A percentile compares a stretch with the other conserved stretches of the same genome.
phyloP scores from a whole-genome alignment of 2,888 invertebrate species.

The Schizaphis graminum region DNA sequence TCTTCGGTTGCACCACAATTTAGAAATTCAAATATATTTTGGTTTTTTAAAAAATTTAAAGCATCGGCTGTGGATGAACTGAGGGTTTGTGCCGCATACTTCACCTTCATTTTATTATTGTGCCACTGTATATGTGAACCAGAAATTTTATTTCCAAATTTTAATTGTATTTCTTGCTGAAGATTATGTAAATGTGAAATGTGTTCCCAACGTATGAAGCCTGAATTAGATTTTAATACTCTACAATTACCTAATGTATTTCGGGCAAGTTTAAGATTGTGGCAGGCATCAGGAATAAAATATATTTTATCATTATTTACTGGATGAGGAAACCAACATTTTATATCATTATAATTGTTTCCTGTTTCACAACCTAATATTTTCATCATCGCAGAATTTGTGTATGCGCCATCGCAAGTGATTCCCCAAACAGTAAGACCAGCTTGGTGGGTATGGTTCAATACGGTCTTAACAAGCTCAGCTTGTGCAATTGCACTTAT shows the following conservation, averaged over 20 bases:
- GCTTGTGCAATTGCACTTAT: background rate
- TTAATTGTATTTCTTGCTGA: background rate
- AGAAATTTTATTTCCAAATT: conserved; percentile 13
- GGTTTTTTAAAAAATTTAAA: background rate
- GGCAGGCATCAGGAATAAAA: conserved; percentile 17
- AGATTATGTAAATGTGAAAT: background rate
- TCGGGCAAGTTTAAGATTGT: background rate
- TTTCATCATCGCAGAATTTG: conserved; percentile 10
- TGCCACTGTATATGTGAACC: background rate
- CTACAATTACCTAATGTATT: no score
- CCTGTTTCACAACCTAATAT: conserved; percentile 22
- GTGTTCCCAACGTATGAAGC: conserved; percentile 14
- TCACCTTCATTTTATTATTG: background rate
- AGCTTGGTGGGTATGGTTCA: background rate
- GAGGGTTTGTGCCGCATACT: background rate
- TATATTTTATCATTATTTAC: conserved; percentile 8
- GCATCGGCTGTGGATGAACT: conserved; percentile 4
- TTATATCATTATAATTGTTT: conserved; percentile 8
- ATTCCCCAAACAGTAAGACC: conserved; percentile 7
- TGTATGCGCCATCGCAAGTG: background rate
- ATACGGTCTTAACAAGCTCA: background rate
- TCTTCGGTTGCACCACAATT: background rate
- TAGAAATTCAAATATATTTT: background rate
- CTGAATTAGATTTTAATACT: background rate
- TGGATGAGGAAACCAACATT: conserved; percentile 31